Base-by-base conservation (phyloP, 2,888 invertebrate genomes). In the Stegana nigrithorax region DNA sequence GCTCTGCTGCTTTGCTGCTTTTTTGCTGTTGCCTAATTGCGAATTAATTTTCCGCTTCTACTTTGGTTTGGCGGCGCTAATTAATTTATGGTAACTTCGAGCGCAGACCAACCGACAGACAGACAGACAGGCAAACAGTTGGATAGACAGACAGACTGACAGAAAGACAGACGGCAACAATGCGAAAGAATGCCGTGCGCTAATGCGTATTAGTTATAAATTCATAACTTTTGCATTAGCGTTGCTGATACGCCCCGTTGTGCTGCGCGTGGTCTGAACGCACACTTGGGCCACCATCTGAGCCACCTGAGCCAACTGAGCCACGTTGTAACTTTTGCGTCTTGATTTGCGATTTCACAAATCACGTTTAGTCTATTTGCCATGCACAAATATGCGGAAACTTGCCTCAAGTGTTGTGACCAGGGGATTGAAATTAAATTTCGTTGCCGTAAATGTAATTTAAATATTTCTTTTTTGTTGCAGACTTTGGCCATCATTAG, bases 141-240 rank as follows among this genome's bases (percentile, higher is more conserved):
- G 47, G 23, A 14, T 8, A n/a, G 19, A 53, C 29, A n/a, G 42
- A 39, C n/a, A 39, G 5, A 10, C 2, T 5, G 17, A 39, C n/a
- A 39, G 1, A 2, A 39, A 39, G 39, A 39, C n/a, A 39, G 5
- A 17, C 14, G 39, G n/a, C 39, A 39, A 14, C 39, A 17, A n/a
- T n/a, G n/a, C n/a, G n/a, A n/a, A n/a, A n/a, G 14, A 39, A 59
- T 58, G 36, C 14, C 32, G 19, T 45, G 45, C 42, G 32, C 61
- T 70, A 71, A 73, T 74, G 72, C 67, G 67, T 66, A 67, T 72
- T 72, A 67, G 68, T 72, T 73, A 73, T 67, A 73, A 68, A 75
- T 75, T 72, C 67, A 75, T 72, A 75, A 68, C 75, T 75, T 72
- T 65, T 65, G 61, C 72, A 76, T 75, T 76, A 71, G 50, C 23